These are phyloP conservation scores for Abrostola triplasia DNA, from an alignment of 2,888 invertebrate genomes.

Conservation along the genomic window DNA sequence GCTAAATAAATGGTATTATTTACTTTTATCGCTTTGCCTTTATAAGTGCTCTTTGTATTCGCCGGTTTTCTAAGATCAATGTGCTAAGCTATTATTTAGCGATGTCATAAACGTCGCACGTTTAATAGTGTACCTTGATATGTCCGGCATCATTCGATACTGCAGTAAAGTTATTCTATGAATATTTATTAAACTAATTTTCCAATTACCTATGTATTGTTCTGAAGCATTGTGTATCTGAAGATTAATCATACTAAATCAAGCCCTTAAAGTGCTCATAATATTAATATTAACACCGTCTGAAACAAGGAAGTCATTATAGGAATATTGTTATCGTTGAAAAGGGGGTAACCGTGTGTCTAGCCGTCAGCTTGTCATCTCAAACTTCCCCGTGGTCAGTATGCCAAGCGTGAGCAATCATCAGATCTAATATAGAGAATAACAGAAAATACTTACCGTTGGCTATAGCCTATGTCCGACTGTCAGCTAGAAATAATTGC, in stretches of 20 bases:
- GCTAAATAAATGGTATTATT: slow-evolving; percentile 31
- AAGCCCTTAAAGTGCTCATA: not conserved
- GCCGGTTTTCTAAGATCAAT: slow-evolving; percentile 23
- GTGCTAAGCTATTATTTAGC: slow-evolving; percentile 24
- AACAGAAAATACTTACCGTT: slow-evolving; percentile 64
- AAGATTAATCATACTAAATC: not conserved
- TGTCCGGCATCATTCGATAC: not conserved
- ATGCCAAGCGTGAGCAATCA: slow-evolving; percentile 75
- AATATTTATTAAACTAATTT: too few species aligned
- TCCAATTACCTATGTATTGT: too few species aligned
- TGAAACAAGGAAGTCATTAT: slow-evolving; percentile 37
- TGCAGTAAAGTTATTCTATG: too few species aligned
- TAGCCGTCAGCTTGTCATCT: slow-evolving; percentile 70
- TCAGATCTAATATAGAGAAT: slow-evolving; percentile 62
- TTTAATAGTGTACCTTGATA: slow-evolving; percentile 15
- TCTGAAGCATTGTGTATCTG: too few species aligned
- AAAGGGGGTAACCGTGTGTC: slow-evolving; percentile 51
- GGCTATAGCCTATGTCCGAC: slow-evolving; percentile 39
- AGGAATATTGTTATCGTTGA: slow-evolving; percentile 30
- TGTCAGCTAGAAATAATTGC: slow-evolving; percentile 40
- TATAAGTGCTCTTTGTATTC: slow-evolving; percentile 24
- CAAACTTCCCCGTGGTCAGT: slow-evolving; percentile 72
- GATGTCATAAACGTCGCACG: slow-evolving; percentile 20
- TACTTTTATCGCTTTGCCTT: slow-evolving; percentile 34
- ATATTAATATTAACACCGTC: slow-evolving; percentile 1